phyloP scores from a whole-genome alignment of 2,797 vertebrate species.

The Rhyacichthys aspro region DNA sequence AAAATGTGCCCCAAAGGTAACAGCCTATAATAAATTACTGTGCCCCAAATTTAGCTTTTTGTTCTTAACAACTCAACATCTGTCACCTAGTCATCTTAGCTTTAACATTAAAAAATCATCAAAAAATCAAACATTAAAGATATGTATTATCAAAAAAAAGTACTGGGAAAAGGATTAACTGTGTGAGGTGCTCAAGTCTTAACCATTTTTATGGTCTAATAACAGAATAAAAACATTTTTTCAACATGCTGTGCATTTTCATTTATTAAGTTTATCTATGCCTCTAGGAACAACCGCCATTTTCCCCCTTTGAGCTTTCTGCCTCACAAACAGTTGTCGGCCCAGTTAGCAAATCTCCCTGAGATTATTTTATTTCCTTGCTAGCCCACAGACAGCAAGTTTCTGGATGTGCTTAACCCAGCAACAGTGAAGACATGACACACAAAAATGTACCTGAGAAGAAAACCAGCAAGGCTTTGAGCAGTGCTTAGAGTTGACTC shows the following conservation, averaged over 20 bases:
- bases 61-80: slow-evolving; percentile 20
- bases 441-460: slow-evolving; percentile 66
- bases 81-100: slow-evolving; percentile 16
- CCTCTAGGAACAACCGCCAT: slow-evolving; percentile 57
- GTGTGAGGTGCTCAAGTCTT: not conserved
- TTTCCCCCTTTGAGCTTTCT: slow-evolving; percentile 66
- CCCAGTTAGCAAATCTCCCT: slow-evolving; percentile 63
- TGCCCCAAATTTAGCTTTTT: slow-evolving; percentile 3
- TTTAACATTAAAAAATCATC: too few species aligned
- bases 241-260: slow-evolving; percentile 8
- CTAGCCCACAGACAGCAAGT: slow-evolving; percentile 59
- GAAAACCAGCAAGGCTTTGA: slow-evolving; percentile 70
- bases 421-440: slow-evolving; percentile 65
- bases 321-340: slow-evolving; percentile 64
- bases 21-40: slow-evolving; percentile 23
- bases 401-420: slow-evolving; percentile 63
- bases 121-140: too few species aligned
- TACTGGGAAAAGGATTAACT: slow-evolving; percentile 14
- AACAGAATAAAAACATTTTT: slow-evolving; percentile 3
- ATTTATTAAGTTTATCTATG: slow-evolving; percentile 29
- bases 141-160: too few species aligned
- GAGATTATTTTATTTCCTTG: slow-evolving; percentile 47
- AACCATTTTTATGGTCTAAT: too few species aligned
- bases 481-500: slow-evolving; percentile 46
- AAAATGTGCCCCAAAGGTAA: slow-evolving; percentile 25